Evolutionary conservation across 2,113 vertebrate species (phyloP), one percentile per base, ranked within the genome.

Genomic region (Edolisoma coerulescens): DNA sequence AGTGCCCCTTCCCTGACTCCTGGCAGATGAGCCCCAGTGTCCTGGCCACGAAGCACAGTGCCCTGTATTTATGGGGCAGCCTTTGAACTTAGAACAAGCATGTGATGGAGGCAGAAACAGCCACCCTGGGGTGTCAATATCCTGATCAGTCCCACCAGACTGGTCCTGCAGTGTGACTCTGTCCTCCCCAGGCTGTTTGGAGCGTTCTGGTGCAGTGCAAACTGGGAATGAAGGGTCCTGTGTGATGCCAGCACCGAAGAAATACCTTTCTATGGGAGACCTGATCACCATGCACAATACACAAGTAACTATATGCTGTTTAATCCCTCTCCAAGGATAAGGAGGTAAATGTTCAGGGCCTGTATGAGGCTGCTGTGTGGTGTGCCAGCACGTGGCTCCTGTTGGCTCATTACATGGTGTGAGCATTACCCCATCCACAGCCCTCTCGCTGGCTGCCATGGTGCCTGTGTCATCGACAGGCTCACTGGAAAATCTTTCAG

Each of bases 171-270:
- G 10, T 5, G 54, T 57, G 33, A 23, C 24, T 75, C 60, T 33
- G 28, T 53, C 54, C 45, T 95, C 52, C 68, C 33, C 32, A 5
- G 67, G 57, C 75, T 92, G 35, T 60, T 71, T 30, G 45, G 27
- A 47, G 45, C 0, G 0, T n/a, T 4, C 7, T 47, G 45, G 19
- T 13, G 15, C 2, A 0, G 53, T 11, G 24, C 16, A 1, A 24
- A 15, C 57, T 56, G 45, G 27, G 81, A 53, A 65, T 11, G 9
- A 63, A 80, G 37, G 49, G 19, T 65, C 32, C 53, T 47, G 10
- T 64, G 27, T 42, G 28, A 32, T 19, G 35, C 7, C 50, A 65
- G 44, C 50, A 70, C 19, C 0, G 0, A 77, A 78, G 61, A 84
- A 84, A 32, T 37, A 57, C 60, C 44, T 77, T 69, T 16, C 39